These are phyloP conservation scores for Thermophis baileyi DNA, from an alignment of 2,113 vertebrate species.

Conservation along the genomic window DNA sequence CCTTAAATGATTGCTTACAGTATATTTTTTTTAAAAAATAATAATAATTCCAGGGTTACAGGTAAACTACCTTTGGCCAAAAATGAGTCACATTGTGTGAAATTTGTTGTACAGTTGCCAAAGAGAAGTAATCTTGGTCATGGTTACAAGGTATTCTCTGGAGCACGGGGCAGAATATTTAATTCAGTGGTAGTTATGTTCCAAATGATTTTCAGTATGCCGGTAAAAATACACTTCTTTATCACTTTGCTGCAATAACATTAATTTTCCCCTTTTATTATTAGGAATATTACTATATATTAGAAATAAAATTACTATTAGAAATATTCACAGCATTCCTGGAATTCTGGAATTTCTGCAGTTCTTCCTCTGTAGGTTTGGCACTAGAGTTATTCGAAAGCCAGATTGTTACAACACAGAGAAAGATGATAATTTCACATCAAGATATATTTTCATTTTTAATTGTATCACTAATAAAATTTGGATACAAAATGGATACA, in stretches of 20 bases:
- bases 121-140: too few relatives aligned
- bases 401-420: not conserved
- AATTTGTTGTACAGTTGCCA: not conserved
- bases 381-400: not conserved
- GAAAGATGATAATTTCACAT: not conserved
- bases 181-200: not conserved
- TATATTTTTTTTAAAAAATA: not conserved
- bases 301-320: not conserved
- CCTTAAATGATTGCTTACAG: not conserved
- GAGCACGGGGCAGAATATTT: not conserved
- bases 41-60: not conserved
- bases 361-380: not conserved
- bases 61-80: not conserved
- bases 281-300: not conserved
- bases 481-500: conserved; percentile 23
- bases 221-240: not conserved
- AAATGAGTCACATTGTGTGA: not conserved
- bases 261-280: not conserved
- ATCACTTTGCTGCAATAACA: not conserved
- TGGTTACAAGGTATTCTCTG: not conserved
- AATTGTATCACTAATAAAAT: not conserved
- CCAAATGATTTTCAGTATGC: not conserved
- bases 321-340: not conserved
- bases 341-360: not conserved
- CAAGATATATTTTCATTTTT: conserved; percentile 22